Conservation (phyloP, 2,888 invertebrate species). For the Watsonalla binaria region DNA sequence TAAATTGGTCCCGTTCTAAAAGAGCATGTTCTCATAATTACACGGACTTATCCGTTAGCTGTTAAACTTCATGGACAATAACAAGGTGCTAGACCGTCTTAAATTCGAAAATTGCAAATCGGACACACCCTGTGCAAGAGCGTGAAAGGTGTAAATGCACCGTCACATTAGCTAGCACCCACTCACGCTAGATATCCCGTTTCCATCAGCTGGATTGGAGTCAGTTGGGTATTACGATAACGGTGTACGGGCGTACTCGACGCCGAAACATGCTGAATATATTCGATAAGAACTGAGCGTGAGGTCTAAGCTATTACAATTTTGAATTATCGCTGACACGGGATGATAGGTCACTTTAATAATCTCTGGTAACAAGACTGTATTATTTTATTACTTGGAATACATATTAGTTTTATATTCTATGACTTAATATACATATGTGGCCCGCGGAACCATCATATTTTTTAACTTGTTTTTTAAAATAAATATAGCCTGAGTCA, state of each 20-base stretch:
- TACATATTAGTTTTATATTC: too few relatives aligned
- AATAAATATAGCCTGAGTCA: too few relatives aligned
- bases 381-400: too few relatives aligned
- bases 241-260: slow-evolving; percentile 32
- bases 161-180: slow-evolving; percentile 18
- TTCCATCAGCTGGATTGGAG: slow-evolving; percentile 38
- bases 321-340: slow-evolving; percentile 1
- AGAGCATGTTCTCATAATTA: too few relatives aligned
- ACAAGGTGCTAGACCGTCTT: neutral
- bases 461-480: too few relatives aligned
- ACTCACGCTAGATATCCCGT: slow-evolving; percentile 30
- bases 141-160: slow-evolving; percentile 16
- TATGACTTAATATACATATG: too few relatives aligned
- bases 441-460: too few relatives aligned
- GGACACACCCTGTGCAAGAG: neutral
- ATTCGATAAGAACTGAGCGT: slow-evolving; percentile 25
- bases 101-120: neutral
- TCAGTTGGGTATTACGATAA: slow-evolving; percentile 48
- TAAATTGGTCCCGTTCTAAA: too few relatives aligned
- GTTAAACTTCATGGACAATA: neutral
- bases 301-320: slow-evolving; percentile 11
- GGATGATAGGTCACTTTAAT: too few relatives aligned
- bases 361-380: too few relatives aligned
- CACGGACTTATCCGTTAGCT: neutral
- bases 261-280: slow-evolving; percentile 17